Evolutionary conservation across 2,888 invertebrate species (phyloP).

Genomic region (Oscheius myriophilus): DNA sequence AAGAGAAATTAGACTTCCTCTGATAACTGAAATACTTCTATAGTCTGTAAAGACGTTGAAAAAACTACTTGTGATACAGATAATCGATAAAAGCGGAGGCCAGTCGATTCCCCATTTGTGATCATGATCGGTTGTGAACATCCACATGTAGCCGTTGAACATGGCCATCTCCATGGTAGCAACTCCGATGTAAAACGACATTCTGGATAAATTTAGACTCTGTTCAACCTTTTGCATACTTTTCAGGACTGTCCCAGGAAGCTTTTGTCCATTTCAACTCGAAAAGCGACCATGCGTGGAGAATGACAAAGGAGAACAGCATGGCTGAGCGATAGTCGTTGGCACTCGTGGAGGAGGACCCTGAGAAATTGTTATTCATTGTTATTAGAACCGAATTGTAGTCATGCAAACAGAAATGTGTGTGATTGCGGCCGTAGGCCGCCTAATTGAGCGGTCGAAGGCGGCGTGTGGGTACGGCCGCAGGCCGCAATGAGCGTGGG

Average conservation of each 20-base stretch:
- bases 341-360: conserved; percentile 5
- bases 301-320: conserved; percentile 36
- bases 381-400: too few species aligned
- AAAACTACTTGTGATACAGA: conserved; percentile 36
- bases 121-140: conserved; percentile 39
- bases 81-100: conserved; percentile 37
- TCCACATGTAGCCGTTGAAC: conserved; percentile 56
- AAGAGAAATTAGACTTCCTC: conserved; percentile 42
- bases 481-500: background rate
- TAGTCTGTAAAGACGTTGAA: background rate
- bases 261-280: conserved; percentile 37
- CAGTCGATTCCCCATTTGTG: conserved; percentile 48
- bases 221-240: background rate
- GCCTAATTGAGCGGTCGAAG: too few species aligned
- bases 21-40: conserved; percentile 31
- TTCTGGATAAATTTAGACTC: conserved; percentile 22
- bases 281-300: conserved; percentile 39
- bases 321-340: conserved; percentile 44
- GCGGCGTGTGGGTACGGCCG: too few species aligned
- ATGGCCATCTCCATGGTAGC: conserved; percentile 57
- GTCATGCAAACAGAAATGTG: conserved; percentile 17
- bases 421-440: too few species aligned
- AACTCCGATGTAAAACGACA: conserved; percentile 49
- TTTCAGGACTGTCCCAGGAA: conserved; percentile 24
- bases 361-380: background rate